These are phyloP conservation scores for Odobenus rosmarus DNA, from an alignment of 2,113 vertebrate genomes.

Conservation along the genomic window DNA sequence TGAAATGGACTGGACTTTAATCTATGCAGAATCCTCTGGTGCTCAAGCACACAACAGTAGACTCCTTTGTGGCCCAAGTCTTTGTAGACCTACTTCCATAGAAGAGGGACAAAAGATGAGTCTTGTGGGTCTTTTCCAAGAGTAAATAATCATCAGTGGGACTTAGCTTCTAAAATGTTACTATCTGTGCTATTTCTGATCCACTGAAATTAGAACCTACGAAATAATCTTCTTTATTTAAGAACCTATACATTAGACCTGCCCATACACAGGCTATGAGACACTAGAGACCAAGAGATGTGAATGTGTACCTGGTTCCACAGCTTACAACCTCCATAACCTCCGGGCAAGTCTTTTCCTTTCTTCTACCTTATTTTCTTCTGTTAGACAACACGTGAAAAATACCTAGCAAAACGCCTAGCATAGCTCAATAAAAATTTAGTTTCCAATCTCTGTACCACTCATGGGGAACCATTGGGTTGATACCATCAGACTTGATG, in stretches of 20 bases:
- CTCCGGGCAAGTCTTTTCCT: neutral
- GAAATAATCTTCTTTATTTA: constrained; percentile 18
- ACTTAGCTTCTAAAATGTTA: neutral
- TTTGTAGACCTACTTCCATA: neutral
- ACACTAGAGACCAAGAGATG: neutral
- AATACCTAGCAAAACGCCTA: constrained; percentile 24
- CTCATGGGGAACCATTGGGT: neutral
- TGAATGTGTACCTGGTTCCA: neutral
- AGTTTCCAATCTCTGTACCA: neutral
- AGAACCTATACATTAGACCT: neutral
- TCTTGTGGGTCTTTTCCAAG: neutral
- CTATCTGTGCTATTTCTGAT: neutral
- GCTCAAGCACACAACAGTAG: neutral
- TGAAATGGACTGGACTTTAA: neutral
- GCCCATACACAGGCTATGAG: neutral
- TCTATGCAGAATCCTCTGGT: neutral
- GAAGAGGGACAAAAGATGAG: neutral
- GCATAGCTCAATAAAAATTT: neutral
- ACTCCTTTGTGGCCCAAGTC: neutral
- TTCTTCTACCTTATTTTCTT: neutral
- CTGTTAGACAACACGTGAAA: neutral
- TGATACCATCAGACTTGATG: neutral
- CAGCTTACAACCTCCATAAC: neutral
- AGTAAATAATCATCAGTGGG: neutral
- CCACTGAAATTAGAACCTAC: neutral